Conservation (phyloP, 2,797 vertebrate genomes). For the Poecile montanus region DNA sequence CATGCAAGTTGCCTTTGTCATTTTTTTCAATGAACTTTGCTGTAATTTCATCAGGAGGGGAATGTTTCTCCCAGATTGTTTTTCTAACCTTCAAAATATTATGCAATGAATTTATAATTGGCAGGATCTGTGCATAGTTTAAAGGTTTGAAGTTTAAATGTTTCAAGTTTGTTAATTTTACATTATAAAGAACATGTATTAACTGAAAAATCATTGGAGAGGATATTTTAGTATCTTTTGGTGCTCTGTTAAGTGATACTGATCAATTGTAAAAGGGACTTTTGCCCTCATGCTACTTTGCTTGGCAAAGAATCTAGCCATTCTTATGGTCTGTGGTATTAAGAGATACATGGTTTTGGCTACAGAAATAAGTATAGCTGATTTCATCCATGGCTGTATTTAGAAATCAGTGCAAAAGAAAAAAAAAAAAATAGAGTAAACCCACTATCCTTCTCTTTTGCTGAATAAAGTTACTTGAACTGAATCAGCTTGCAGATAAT, state of each 20-base stretch:
- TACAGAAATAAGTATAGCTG: background rate
- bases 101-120: constrained; percentile 40
- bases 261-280: background rate
- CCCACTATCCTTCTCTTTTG: background rate
- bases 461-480: background rate
- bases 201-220: background rate
- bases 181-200: background rate
- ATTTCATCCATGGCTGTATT: background rate
- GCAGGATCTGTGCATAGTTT: constrained; percentile 3
- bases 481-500: background rate
- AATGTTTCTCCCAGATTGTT: constrained; percentile 13
- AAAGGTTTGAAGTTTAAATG: background rate
- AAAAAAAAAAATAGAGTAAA: background rate
- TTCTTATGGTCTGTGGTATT: background rate
- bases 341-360: background rate
- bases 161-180: background rate
- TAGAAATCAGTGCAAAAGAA: background rate
- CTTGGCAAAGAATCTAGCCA: background rate
- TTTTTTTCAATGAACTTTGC: background rate
- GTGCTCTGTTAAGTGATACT: background rate
- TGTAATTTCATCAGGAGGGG: background rate
- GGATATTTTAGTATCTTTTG: background rate
- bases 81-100: constrained; percentile 37
- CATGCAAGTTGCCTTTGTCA: background rate
- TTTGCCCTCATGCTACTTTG: background rate